A percentile compares a stretch with the other conserved stretches of the same genome.
Evolutionary conservation across 2,113 vertebrate species (phyloP).

Genomic region (Bambusicola thoracicus): DNA sequence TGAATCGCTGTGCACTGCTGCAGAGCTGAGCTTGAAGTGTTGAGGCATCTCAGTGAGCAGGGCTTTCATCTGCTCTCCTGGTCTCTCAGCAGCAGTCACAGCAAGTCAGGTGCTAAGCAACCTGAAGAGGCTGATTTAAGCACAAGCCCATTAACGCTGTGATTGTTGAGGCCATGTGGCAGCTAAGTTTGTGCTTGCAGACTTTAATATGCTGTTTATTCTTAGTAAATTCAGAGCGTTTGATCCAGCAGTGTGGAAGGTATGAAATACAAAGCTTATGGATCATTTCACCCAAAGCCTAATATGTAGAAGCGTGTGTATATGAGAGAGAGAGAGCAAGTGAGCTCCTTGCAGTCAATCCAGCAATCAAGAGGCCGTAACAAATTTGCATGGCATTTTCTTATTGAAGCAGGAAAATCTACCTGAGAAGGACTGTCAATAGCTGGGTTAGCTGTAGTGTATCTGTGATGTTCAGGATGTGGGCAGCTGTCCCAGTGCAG

Average conservation of each 20-base stretch:
- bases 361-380: not conserved
- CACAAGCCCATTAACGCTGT: not conserved
- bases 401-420: not conserved
- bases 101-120: constrained; percentile 4
- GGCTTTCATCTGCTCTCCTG: not conserved
- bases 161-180: not conserved
- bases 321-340: not conserved
- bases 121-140: not conserved
- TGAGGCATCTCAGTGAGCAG: not conserved
- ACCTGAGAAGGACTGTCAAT: not conserved
- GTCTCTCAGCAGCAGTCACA: not conserved
- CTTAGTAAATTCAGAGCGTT: not conserved
- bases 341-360: not conserved
- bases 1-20: not conserved
- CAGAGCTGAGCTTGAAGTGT: not conserved
- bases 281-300: not conserved
- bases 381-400: not conserved
- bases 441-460: not conserved
- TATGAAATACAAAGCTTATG: not conserved
- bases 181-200: not conserved
- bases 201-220: not conserved
- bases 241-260: not conserved
- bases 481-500: not conserved
- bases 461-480: rapidly evolving
- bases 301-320: not conserved